Evolutionary conservation across 2,888 invertebrate genomes (phyloP), one percentile per base, ranked within the genome.

Genomic region (Coelinius sp.): DNA sequence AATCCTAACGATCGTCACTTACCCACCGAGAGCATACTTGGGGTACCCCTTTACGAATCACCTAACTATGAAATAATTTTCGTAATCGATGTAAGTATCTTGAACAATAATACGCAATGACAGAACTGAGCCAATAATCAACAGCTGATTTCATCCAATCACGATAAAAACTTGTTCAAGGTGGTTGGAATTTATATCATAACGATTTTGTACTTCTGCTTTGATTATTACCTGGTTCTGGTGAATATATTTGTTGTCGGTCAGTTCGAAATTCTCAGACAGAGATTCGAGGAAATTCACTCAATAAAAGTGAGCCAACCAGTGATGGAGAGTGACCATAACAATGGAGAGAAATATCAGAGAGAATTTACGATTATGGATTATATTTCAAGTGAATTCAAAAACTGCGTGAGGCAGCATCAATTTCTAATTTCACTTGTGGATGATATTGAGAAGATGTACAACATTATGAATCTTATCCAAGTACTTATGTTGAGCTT

Each of bases 61-160:
- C 81, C 81, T 1, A 78, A 77, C 20, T 81, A 71, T 69, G 80
- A 81, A 77, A 27, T 77, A 2, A 20, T 73, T 6, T 82, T 79
- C 31, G n/a, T 25, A 1, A 41, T 79, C 14, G 73, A 59, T 22
- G 53, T 53, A 14, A 25, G 53, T 53, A 20, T 14, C 10, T 38
- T 7, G 2, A 38, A 44, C n/a, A 17, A 44, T 17, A n/a, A 44
- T 17, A n/a, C n/a, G n/a, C n/a, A n/a, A n/a, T n/a, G n/a, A n/a
- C n/a, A n/a, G n/a, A n/a, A n/a, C n/a, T 27, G 5, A 31, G 0
- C 14, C 14, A 17, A 14, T n/a, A 17, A 46, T 17, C n/a, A 41
- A 12, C 41, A 41, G n/a, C n/a, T 17, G 46, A 20, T 56, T 6
- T 5, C n/a, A 63, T 20, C 17, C 20, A 59, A 1, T 22, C 1